A percentile compares a stretch with the other conserved stretches of the same genome.
phyloP scores from a whole-genome alignment of 2,113 vertebrate species.

The Microcebus tavaratra region DNA sequence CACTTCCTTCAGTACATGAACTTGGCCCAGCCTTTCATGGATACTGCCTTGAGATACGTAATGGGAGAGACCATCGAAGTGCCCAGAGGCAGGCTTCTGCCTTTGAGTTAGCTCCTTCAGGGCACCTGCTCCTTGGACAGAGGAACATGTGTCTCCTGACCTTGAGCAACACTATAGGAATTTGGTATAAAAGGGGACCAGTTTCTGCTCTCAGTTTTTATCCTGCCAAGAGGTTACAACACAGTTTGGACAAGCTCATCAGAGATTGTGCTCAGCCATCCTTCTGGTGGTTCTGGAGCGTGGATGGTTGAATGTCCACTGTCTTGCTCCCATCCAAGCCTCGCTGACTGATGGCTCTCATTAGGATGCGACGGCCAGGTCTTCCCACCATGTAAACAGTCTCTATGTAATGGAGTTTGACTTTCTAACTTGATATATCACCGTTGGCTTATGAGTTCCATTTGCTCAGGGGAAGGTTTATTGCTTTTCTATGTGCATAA shows the following conservation, averaged over 20 bases:
- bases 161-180: background rate
- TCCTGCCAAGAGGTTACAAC: background rate
- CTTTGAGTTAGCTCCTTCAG: background rate
- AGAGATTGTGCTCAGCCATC: no score
- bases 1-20: background rate
- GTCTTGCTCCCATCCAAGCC: background rate
- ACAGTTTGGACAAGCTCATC: background rate
- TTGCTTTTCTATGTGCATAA: background rate
- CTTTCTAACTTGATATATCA: background rate
- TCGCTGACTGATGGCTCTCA: background rate
- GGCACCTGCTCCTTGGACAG: background rate
- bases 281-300: background rate
- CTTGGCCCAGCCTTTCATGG: background rate
- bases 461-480: background rate
- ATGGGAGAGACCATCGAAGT: background rate
- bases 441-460: background rate
- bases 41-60: background rate
- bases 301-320: fast-evolving
- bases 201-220: background rate
- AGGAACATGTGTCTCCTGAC: background rate
- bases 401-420: background rate
- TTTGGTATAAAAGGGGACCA: background rate
- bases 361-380: background rate
- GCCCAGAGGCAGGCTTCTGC: background rate
- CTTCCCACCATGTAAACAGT: no score